Evolutionary conservation across 1,140 invertebrate genomes (phyloP).

Genomic region (Oncopeltus fasciatus): DNA sequence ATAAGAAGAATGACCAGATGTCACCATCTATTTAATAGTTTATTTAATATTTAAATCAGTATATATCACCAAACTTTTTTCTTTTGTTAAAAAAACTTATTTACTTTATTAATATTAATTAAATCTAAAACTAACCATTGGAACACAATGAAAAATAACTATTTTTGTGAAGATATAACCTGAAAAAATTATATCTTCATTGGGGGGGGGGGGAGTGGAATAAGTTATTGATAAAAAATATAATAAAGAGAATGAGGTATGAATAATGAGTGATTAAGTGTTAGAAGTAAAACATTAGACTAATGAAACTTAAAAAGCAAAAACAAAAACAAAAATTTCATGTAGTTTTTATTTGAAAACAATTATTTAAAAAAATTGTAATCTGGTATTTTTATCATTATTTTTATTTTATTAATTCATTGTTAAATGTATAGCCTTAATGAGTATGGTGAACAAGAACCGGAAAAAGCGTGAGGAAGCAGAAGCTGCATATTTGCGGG

Average conservation of each 20-base stretch:
- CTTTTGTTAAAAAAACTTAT: too few species aligned
- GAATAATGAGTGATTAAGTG: background rate
- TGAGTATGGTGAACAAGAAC: constrained; percentile 1
- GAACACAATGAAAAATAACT: too few species aligned
- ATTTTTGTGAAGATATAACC: too few species aligned
- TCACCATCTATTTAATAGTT: too few species aligned
- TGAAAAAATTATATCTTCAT: too few species aligned
- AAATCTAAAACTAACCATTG: too few species aligned
- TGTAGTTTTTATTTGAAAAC: background rate
- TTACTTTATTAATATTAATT: too few species aligned
- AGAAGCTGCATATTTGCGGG: background rate
- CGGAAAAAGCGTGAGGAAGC: background rate
- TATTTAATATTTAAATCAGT: too few species aligned
- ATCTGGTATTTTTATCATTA: background rate
- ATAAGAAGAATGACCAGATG: too few species aligned
- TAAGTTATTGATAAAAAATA: too few species aligned
- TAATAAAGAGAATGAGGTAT: background rate
- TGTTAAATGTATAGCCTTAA: background rate
- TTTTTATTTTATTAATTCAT: background rate
- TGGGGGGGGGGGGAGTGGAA: too few species aligned
- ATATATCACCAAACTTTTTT: too few species aligned
- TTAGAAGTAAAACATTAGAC: background rate
- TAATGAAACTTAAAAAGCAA: background rate
- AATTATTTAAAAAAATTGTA: background rate
- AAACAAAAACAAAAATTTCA: background rate